A percentile compares a stretch with the other conserved stretches of the same genome.
phyloP scores from a whole-genome alignment of 2,888 invertebrate genomes.

The Electrophaes corylata region DNA sequence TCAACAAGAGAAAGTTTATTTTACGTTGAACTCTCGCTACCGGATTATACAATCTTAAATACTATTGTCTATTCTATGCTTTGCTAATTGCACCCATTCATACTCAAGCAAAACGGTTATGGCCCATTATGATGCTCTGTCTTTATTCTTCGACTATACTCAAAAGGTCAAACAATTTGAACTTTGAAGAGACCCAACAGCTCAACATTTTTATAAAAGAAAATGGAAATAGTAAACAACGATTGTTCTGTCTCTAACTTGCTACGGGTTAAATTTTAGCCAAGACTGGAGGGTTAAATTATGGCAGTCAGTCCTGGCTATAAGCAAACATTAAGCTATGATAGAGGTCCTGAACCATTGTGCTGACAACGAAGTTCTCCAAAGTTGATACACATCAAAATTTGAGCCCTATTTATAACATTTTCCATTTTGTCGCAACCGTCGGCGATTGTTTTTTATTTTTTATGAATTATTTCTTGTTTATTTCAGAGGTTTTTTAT shows the following conservation, averaged over 20 bases:
- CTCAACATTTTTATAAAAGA: conserved; percentile 3
- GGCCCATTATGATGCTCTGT: conserved; percentile 43
- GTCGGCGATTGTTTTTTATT: too few relatives aligned
- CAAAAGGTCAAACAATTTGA: conserved; percentile 23
- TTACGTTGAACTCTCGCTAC: background rate
- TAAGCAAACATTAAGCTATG: too few relatives aligned
- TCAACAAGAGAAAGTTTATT: background rate
- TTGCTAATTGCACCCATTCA: conserved; percentile 56
- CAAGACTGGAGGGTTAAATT: too few relatives aligned
- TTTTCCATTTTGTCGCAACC: too few relatives aligned
- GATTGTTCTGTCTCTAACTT: background rate
- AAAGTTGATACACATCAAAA: too few relatives aligned
- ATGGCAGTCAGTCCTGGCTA: too few relatives aligned
- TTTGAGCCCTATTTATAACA: too few relatives aligned
- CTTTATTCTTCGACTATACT: conserved; percentile 39
- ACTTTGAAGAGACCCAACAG: conserved; percentile 8
- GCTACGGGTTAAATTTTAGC: too few relatives aligned
- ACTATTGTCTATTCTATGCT: conserved; percentile 35
- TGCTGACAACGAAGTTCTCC: too few relatives aligned
- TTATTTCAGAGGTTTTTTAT: too few relatives aligned
- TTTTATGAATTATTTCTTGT: too few relatives aligned
- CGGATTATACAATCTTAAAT: conserved; percentile 1
- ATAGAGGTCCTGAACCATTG: too few relatives aligned
- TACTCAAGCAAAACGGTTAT: conserved; percentile 48
- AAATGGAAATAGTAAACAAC: conserved; percentile 5